Conservation (phyloP, 2,797 vertebrate genomes). For the Pseudomugil gertrudae region DNA sequence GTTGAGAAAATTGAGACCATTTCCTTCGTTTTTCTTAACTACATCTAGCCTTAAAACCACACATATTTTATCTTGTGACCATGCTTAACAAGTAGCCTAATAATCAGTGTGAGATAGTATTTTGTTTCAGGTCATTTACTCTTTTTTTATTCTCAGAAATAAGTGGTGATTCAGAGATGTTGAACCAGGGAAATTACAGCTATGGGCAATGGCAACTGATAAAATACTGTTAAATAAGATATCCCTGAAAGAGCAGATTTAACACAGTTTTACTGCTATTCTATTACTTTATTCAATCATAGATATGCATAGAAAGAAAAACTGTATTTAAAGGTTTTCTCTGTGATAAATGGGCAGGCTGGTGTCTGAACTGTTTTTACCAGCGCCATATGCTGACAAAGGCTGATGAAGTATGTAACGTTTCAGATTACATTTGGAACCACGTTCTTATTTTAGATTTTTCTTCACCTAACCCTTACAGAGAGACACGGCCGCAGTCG, state of each 20-base stretch:
- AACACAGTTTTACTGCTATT: slow-evolving; percentile 13
- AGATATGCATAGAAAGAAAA: slow-evolving; percentile 27
- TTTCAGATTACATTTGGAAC: slow-evolving; percentile 50
- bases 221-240: slow-evolving; percentile 1
- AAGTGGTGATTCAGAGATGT: slow-evolving; percentile 3
- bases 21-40: not conserved
- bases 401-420: slow-evolving; percentile 24
- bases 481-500: slow-evolving; percentile 41
- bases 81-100: not conserved
- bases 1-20: not conserved
- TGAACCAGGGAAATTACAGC: not conserved
- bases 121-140: slow-evolving; percentile 2
- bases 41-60: not conserved
- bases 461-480: slow-evolving; percentile 29
- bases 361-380: not conserved
- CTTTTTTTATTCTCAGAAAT: not conserved
- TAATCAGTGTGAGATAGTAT: not conserved
- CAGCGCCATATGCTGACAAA: slow-evolving; percentile 6
- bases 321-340: slow-evolving; percentile 26
- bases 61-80: slow-evolving; percentile 1
- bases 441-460: slow-evolving; percentile 45
- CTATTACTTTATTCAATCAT: slow-evolving; percentile 20
- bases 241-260: slow-evolving; percentile 6
- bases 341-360: slow-evolving; percentile 12
- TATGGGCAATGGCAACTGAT: not conserved